Conservation (phyloP, 2,888 invertebrate species). For the Diaprepes abbreviatus region DNA sequence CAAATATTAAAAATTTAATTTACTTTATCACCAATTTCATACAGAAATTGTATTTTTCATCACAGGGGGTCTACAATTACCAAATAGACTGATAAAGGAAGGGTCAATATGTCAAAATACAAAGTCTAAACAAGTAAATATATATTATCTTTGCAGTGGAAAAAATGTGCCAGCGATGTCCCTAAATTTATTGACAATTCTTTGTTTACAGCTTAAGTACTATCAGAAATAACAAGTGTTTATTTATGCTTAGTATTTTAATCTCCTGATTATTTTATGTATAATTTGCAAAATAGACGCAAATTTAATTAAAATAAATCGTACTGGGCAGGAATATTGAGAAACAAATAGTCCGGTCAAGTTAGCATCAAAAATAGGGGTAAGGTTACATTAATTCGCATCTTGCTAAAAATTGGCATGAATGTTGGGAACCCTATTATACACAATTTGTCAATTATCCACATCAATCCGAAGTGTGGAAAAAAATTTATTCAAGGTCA, state of each 20-base stretch:
- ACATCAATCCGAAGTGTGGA: no score
- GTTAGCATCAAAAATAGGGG: no score
- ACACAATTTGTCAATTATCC: no score
- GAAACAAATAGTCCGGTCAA: no score
- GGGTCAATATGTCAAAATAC: neutral
- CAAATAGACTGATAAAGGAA: neutral
- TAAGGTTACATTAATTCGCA: no score
- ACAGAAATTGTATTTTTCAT: no score
- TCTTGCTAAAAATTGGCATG: no score
- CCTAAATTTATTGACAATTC: neutral
- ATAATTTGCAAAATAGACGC: neutral
- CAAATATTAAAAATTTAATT: no score
- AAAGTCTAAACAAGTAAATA: neutral
- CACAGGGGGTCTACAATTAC: conserved; percentile 1
- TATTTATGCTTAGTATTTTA: neutral
- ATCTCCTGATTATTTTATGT: neutral
- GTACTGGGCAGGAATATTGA: no score
- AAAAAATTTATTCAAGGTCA: no score
- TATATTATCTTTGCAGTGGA: neutral
- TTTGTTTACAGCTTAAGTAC: neutral
- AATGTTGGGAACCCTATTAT: no score
- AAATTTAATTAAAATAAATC: neutral
- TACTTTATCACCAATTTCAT: no score
- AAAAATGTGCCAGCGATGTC: neutral
- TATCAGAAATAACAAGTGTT: neutral